These are phyloP conservation scores for Beris chalybata DNA, from an alignment of 2,888 invertebrate genomes.

Conservation along the genomic window DNA sequence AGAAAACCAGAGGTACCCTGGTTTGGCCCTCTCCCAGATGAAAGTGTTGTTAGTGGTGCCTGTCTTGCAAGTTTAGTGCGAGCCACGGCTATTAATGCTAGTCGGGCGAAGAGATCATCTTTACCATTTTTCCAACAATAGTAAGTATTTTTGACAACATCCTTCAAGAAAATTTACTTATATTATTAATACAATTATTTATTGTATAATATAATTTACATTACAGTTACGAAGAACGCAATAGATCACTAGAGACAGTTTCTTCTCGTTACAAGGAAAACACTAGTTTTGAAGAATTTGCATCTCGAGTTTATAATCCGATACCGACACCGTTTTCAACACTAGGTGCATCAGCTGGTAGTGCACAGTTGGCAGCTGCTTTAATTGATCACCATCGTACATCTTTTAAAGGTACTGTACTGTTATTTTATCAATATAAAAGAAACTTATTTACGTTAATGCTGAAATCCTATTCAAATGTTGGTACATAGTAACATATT, in stretches of 20 bases:
- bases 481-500: no score
- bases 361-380: conserved; percentile 62
- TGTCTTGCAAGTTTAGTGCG: conserved; percentile 82
- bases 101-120: conserved; percentile 85
- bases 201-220: conserved; percentile 35
- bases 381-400: conserved; percentile 59
- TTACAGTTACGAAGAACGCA: conserved; percentile 86
- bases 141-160: conserved; percentile 59
- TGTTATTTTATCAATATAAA: no score
- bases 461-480: no score
- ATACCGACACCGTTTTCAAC: conserved; percentile 56
- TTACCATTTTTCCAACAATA: conserved; percentile 89
- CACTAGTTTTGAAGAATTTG: conserved; percentile 89
- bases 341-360: conserved; percentile 43
- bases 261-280: conserved; percentile 82
- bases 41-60: conserved; percentile 66
- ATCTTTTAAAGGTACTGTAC: conserved; percentile 48
- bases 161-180: conserved; percentile 25
- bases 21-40: conserved; percentile 95
- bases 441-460: no score
- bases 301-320: conserved; percentile 71
- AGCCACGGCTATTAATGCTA: conserved; percentile 89
- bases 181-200: conserved; percentile 1
- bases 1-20: conserved; percentile 87
- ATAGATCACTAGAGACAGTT: conserved; percentile 80